Evolutionary conservation across 2,888 invertebrate genomes (phyloP), one percentile per base, ranked within the genome.

Genomic region (Dromius quadrimaculatus): DNA sequence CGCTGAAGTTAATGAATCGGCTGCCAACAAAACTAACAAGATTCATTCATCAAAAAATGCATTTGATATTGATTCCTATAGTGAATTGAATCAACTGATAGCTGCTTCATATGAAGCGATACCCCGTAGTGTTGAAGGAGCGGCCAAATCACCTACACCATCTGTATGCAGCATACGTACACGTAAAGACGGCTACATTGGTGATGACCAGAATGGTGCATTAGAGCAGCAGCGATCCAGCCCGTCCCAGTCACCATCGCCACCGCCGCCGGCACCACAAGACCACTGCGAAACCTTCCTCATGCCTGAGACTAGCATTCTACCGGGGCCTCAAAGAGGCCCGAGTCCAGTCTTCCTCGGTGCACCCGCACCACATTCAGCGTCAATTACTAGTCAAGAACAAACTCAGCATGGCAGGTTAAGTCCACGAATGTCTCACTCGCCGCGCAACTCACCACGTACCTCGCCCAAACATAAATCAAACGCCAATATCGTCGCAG

Each of bases 201-300:
- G 83, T 11, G 81, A 85, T 13, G 38, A 23, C 19, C 13, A 19
- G 22, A 57, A 28, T 6, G 63, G 41, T 8, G 64, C 57, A 15
- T n/a, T n/a, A n/a, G 61, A 50, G 15, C 74, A 73, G 54, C 57
- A 72, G 20, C 69, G 73, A 71, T 73, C 73, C 36, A 70, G 72
- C 32, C 71, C 72, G 3, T 61, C 69, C 32, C 72, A 76, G 71
- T 88, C 90, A 20, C 89, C 90, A 0, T 91, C 91, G 79, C 93
- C 93, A 1, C 93, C 93, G 1, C 93, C 93, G 2, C 93, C 93
- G 20, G 93, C 93, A 0, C 93, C 93, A 0, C 88, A 88, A 71
- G 91, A 92, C 79, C 86, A 86, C 22, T 82, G 82, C 54, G 82
- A 85, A 75, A 77, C 83, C 72, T 86, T 88, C 80, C 80, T 87